Percentiles rank a stretch among this genome's conserved stretches.
These are phyloP conservation scores for Sinonovacula constricta DNA, from an alignment of 1,140 invertebrate genomes.

Conservation along the genomic window DNA sequence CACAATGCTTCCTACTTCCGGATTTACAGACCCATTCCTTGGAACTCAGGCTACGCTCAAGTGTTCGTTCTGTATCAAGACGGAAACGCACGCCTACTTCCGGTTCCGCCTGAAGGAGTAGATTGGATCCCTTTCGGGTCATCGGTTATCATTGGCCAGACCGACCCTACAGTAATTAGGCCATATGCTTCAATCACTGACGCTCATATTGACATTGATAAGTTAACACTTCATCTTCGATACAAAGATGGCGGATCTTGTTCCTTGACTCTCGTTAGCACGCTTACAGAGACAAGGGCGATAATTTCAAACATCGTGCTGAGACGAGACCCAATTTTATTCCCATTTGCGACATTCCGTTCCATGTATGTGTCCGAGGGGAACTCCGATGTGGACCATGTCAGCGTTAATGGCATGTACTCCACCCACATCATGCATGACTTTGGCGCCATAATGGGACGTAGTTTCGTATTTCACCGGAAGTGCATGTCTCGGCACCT, in stretches of 20 bases:
- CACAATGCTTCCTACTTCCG: slow-evolving; percentile 54
- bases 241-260: slow-evolving; percentile 55
- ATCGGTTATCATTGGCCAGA: slow-evolving; percentile 59
- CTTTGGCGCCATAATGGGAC: slow-evolving; percentile 51
- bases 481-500: slow-evolving; percentile 66
- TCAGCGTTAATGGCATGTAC: slow-evolving; percentile 56
- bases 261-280: slow-evolving; percentile 30
- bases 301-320: slow-evolving; percentile 43
- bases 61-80: slow-evolving; percentile 61
- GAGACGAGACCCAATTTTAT: slow-evolving; percentile 35
- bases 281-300: slow-evolving; percentile 41
- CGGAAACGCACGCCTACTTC: slow-evolving; percentile 54
- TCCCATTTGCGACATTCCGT: slow-evolving; percentile 60
- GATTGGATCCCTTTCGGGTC: slow-evolving; percentile 63
- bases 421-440: slow-evolving; percentile 54
- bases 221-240: slow-evolving; percentile 32
- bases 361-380: slow-evolving; percentile 67
- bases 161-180: slow-evolving; percentile 40
- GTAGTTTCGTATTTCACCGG: slow-evolving; percentile 59
- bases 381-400: slow-evolving; percentile 62
- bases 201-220: slow-evolving; percentile 38
- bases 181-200: slow-evolving; percentile 53
- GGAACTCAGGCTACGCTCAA: slow-evolving; percentile 51
- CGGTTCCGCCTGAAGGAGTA: slow-evolving; percentile 49
- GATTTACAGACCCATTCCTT: slow-evolving; percentile 50